Conservation (phyloP, 2,113 vertebrate genomes). For the Rostratula benghalensis region DNA sequence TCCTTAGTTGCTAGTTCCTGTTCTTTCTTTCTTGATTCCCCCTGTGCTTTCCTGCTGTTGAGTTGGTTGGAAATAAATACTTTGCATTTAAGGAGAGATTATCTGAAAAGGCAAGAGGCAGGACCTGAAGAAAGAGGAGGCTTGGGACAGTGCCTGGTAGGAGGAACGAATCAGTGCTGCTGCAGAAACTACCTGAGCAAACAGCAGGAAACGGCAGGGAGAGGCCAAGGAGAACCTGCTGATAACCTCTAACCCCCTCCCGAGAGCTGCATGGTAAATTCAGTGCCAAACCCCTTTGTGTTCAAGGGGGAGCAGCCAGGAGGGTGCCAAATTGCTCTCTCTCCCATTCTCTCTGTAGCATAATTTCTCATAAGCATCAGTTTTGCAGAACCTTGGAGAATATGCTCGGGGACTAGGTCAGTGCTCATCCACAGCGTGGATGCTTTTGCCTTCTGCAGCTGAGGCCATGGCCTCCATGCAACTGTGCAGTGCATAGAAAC, state of each 20-base stretch:
- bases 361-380: not conserved
- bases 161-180: slow-evolving; percentile 48
- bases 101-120: not conserved
- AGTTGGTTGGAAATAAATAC: not conserved
- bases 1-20: not conserved
- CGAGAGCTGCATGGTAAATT: not conserved
- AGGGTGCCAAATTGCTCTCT: not conserved
- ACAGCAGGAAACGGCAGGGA: slow-evolving; percentile 59
- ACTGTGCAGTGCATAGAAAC: not conserved
- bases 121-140: not conserved
- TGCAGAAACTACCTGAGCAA: slow-evolving; percentile 71
- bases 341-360: not conserved
- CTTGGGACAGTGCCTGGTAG: not conserved
- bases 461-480: not conserved
- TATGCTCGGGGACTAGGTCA: fast-evolving
- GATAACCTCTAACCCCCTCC: not conserved
- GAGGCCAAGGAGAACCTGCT: slow-evolving; percentile 59
- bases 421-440: fast-evolving
- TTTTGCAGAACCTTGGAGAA: not conserved
- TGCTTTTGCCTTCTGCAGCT: not conserved
- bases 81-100: fast-evolving
- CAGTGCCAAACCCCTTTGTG: not conserved
- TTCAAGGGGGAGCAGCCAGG: not conserved
- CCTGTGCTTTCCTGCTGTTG: not conserved
- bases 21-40: not conserved